Base-by-base conservation (phyloP, 30 jellyfish, hydroid and myxozoan genomes). In the Sanderia malayensis region DNA sequence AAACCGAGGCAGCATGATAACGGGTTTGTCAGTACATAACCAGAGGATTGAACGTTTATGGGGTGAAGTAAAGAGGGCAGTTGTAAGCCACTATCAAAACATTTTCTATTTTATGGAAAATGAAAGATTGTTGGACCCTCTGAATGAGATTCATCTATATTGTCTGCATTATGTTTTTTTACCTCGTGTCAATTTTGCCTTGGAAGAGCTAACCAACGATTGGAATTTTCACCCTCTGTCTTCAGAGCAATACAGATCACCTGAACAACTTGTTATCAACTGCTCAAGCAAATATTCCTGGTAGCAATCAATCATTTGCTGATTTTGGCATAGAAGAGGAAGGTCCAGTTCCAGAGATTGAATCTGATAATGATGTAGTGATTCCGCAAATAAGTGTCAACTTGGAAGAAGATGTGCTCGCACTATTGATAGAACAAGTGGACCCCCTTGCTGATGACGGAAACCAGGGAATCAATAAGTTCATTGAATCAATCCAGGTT, bases 11-110 rank as follows among this genome's bases (percentile, higher is more conserved):
- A 80, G 86, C 52, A 80, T 70, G 86, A 80, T 80, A 28, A 80
- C 86, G 10, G 92, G 92, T 21, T 52, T 65, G 69, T 64, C 87
- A 52, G 58, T 47, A 11, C 92, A 80, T 62, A 80, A 67, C 59
- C 92, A 79, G 55, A 29, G 92, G 21, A 80, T 80, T 9, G 92
- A 80, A 46, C 67, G 86, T 1, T 63, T 75, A 18, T 75, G 87
- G 87, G 46, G 87, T 3, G 86, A 80, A 23, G 85, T 80, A 17
- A 64, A 23, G 67, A 21, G 46, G 4, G 67, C 87, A 18, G 92
- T 80, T 17, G 58, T 52, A 26, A 26, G 71, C 2, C 26, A 21
- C 23, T 80, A 61, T 59, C 70, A 80, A 26, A 58, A 80, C 28
- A 21, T 67, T 15, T 80, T 67, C 60, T 65, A 77, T 28, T 46